Conservation (phyloP, 2,113 vertebrate species). For the Fulmarus glacialis region DNA sequence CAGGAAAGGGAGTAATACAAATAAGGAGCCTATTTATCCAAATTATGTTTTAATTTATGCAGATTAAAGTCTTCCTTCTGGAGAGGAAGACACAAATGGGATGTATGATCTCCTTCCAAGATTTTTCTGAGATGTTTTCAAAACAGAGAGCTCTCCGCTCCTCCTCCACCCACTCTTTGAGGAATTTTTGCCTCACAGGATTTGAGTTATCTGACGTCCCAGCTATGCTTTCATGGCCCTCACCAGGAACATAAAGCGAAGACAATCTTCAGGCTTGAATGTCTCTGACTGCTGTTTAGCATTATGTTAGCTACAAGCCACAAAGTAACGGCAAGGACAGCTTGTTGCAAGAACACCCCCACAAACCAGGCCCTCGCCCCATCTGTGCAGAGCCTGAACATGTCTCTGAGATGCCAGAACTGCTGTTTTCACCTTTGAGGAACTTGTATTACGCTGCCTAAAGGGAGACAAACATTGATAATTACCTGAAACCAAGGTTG, state of each 20-base stretch:
- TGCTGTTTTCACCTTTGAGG: not conserved
- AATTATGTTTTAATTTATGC: conserved; percentile 23
- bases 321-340: not conserved
- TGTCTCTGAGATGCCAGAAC: not conserved
- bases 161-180: not conserved
- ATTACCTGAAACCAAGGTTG: not conserved
- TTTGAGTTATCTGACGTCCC: not conserved
- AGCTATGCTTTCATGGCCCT: not conserved
- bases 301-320: not conserved
- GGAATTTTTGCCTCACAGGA: not conserved
- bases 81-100: conserved; percentile 20
- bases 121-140: not conserved
- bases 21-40: conserved; percentile 12
- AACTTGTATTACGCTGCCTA: not conserved
- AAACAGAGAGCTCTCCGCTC: not conserved
- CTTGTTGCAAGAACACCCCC: not conserved
- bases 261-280: not conserved
- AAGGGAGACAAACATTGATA: not conserved
- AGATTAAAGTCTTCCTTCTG: conserved; percentile 64
- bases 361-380: not conserved
- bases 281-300: not conserved
- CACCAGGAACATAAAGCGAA: not conserved
- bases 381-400: fast-evolving
- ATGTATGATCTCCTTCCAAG: conserved; percentile 63
- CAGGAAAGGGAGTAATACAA: conserved; percentile 29